phyloP scores from a whole-genome alignment of 2,113 vertebrate genomes.

The Garra rufa region DNA sequence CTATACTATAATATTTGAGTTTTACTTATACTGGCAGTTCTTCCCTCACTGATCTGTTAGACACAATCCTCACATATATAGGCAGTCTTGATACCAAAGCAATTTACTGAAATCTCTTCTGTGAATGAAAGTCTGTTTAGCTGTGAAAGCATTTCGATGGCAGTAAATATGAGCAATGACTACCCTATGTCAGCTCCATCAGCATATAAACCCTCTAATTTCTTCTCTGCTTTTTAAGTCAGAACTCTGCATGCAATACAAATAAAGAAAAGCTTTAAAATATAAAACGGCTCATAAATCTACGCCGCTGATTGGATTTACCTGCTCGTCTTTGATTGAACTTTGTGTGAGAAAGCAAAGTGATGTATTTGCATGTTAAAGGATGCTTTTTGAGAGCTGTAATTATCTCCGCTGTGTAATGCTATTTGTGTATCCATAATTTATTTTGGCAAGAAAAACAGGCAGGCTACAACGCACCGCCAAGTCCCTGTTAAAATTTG shows the following conservation, averaged over 20 bases:
- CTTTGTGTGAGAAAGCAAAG: constrained; percentile 76
- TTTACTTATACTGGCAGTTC: neutral
- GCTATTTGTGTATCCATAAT: constrained; percentile 81
- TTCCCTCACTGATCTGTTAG: constrained; percentile 22
- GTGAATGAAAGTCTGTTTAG: constrained; percentile 31
- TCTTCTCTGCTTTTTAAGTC: constrained; percentile 53
- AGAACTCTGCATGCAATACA: constrained; percentile 55
- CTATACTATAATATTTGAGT: constrained; percentile 21
- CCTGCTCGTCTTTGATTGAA: constrained; percentile 80
- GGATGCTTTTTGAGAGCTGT: constrained; percentile 67
- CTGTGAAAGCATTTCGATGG: constrained; percentile 22
- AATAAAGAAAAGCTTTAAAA: constrained; percentile 50
- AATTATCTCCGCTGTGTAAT: constrained; percentile 79
- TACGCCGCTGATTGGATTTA: constrained; percentile 72
- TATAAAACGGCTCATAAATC: constrained; percentile 76
- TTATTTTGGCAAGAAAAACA: constrained; percentile 77
- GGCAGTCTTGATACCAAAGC: constrained; percentile 14
- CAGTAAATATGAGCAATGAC: constrained; percentile 47
- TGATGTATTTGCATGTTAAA: constrained; percentile 79
- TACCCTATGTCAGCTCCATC: constrained; percentile 49
- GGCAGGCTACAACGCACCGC: constrained; percentile 70
- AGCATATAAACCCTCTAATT: constrained; percentile 63
- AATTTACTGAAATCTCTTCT: constrained; percentile 38
- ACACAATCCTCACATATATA: constrained; percentile 38
- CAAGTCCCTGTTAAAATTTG: constrained; percentile 72